Percentiles rank a stretch among this genome's conserved stretches.
phyloP scores from a whole-genome alignment of 2,888 invertebrate genomes.

The Chironomus riparius region DNA sequence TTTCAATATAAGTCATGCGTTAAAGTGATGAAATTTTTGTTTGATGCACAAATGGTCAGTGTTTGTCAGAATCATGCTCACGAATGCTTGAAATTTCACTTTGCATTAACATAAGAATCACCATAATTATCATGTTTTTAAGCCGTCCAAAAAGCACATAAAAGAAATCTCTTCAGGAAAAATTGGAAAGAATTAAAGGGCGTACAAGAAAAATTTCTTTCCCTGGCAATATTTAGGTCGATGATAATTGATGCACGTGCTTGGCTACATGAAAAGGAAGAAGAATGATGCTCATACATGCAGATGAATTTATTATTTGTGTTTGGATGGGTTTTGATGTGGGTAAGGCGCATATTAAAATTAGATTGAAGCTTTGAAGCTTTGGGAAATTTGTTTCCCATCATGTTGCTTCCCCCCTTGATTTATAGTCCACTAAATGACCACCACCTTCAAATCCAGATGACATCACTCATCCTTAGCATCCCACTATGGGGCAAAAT shows the following conservation, averaged over 20 bases:
- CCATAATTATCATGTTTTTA: not conserved
- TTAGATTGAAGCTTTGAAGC: too few relatives aligned
- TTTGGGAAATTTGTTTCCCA: too few relatives aligned
- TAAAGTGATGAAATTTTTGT: not conserved
- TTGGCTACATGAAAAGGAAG: not conserved
- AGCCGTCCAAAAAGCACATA: not conserved
- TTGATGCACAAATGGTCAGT: not conserved
- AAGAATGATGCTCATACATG: not conserved
- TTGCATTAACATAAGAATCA: not conserved
- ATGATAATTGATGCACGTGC: constrained; percentile 12
- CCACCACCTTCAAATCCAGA: too few relatives aligned
- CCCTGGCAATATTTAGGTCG: not conserved
- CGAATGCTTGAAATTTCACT: not conserved
- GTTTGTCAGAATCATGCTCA: not conserved
- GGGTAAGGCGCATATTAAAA: too few relatives aligned
- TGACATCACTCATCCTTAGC: too few relatives aligned
- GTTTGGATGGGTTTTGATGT: too few relatives aligned
- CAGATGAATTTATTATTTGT: too few relatives aligned
- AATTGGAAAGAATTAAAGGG: not conserved
- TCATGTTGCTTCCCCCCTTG: too few relatives aligned
- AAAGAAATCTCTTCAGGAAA: not conserved
- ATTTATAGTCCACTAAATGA: too few relatives aligned
- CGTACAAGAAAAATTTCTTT: not conserved
- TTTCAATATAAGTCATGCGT: not conserved
- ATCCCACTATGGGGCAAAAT: too few relatives aligned